Evolutionary conservation across 2,113 vertebrate genomes (phyloP), one percentile per base, ranked within the genome.

Genomic region (Sander lucioperca): DNA sequence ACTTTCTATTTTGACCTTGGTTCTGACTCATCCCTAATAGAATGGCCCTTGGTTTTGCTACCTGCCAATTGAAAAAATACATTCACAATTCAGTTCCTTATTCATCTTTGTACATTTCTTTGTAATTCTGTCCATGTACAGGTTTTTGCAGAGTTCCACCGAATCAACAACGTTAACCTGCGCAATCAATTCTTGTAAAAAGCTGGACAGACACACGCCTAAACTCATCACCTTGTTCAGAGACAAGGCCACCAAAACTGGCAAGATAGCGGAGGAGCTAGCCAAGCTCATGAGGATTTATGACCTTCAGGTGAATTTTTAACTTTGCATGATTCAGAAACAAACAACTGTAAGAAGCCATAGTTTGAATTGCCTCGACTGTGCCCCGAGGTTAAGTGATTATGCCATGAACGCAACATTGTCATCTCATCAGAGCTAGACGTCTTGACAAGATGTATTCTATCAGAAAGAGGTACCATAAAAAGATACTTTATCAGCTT

Each of bases 41-140:
- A 58, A 30, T 58, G 30, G 6, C 25, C 25, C 57, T 58, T 30
- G 25, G 14, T 30, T 27, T 58, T 9, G 12, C 25, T 58, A 58
- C 57, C 57, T 58, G 57, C 25, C 57, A 58, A 58, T 14, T 58
- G 25, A 30, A 58, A 58, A 58, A 53, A 69, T 53, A 36, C 25
- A 13, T 69, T 33, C 66, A 53, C 48, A 69, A 6, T n/a, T 69
- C 48, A 15, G 18, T 54, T 68, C 16, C 25, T 51, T 25, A 65
- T 47, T 47, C 63, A 65, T 25, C n/a, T 25, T 47, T 47, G 63
- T 65, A 65, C 63, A 57, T 25, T 57, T 51, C 23, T 68, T 16
- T 68, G 25, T 53, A 69, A 69, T 67, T 77, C 63, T 77, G 51
- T 77, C 23, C 74, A 67, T 48, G 23, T 58, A 62, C 63, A 77